Evolutionary conservation across 2,888 invertebrate species (phyloP).

Genomic region (Andrena flavipes): DNA sequence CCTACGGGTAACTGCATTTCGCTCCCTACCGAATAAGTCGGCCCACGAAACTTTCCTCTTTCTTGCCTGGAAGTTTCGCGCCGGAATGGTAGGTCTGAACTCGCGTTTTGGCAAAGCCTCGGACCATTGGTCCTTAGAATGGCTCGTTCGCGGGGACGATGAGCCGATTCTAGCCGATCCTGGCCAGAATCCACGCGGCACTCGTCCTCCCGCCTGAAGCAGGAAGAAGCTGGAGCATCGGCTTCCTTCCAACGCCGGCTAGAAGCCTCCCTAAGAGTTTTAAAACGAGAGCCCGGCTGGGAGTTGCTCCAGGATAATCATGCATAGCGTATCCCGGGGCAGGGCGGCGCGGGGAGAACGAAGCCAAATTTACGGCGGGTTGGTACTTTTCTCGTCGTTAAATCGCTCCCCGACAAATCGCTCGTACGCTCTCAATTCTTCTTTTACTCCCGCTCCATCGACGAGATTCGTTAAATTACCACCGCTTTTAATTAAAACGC

Average conservation of each 20-base stretch:
- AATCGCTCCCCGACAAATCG: slow-evolving; percentile 22
- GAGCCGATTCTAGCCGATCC: slow-evolving; percentile 47
- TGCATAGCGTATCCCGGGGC: slow-evolving; percentile 14
- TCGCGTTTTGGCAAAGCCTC: slow-evolving; percentile 55
- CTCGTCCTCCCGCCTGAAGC: neutral
- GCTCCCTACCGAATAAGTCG: neutral
- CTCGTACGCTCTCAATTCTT: too few relatives aligned
- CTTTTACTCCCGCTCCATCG: neutral
- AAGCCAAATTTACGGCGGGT: slow-evolving; percentile 43
- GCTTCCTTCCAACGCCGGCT: slow-evolving; percentile 28
- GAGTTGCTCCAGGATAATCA: slow-evolving; percentile 46
- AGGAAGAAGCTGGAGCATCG: slow-evolving; percentile 21
- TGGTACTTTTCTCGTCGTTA: slow-evolving; percentile 36
- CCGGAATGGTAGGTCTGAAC: slow-evolving; percentile 32
- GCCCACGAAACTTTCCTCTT: slow-evolving; percentile 36
- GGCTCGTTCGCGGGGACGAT: slow-evolving; percentile 53
- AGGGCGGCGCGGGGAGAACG: too few relatives aligned
- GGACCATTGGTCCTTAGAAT: slow-evolving; percentile 56
- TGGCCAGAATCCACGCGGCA: slow-evolving; percentile 51
- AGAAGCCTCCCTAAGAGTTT: slow-evolving; percentile 19
- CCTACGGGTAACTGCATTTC: slow-evolving; percentile 26
- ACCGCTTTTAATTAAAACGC: neutral
- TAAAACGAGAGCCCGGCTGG: slow-evolving; percentile 7
- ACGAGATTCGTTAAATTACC: neutral
- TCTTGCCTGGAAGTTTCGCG: slow-evolving; percentile 33